Evolutionary conservation across 1,140 invertebrate species (phyloP).

Genomic region (Euura lappo): DNA sequence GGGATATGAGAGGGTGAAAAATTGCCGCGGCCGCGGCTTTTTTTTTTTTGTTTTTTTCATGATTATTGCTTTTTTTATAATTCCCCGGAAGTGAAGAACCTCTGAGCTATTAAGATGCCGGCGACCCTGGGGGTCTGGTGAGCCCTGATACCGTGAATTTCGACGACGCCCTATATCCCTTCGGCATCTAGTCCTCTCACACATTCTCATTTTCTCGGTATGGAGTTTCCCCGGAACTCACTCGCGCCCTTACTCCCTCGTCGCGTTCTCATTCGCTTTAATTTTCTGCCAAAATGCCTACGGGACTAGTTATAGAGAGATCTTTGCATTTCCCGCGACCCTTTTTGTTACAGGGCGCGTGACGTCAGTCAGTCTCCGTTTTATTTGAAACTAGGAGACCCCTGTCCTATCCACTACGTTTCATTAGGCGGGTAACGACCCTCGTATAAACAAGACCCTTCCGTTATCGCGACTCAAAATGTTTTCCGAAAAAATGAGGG

Average conservation of each 20-base stretch:
- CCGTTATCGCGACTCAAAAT: no score
- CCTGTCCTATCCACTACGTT: background rate
- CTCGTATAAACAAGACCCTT: no score
- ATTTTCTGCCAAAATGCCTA: background rate
- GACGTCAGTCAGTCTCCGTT: background rate
- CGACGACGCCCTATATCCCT: slow-evolving; percentile 11
- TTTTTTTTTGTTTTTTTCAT: slow-evolving; percentile 33
- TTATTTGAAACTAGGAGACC: background rate
- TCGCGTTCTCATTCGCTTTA: background rate
- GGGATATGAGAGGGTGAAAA: no score
- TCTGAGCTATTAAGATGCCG: slow-evolving; percentile 32
- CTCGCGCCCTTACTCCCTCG: background rate
- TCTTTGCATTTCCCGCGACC: background rate
- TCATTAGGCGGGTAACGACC: background rate
- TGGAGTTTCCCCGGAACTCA: background rate
- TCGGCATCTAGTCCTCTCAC: slow-evolving; percentile 23
- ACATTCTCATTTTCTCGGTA: background rate
- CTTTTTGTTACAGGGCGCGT: background rate
- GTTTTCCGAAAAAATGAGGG: no score
- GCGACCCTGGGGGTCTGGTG: slow-evolving; percentile 20
- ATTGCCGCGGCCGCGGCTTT: background rate
- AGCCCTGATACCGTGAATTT: slow-evolving; percentile 15
- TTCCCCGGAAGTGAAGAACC: slow-evolving; percentile 30
- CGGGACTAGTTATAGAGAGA: background rate
- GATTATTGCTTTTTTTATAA: background rate